phyloP scores from a whole-genome alignment of 2,113 vertebrate species.

The Pituophis catenifer region DNA sequence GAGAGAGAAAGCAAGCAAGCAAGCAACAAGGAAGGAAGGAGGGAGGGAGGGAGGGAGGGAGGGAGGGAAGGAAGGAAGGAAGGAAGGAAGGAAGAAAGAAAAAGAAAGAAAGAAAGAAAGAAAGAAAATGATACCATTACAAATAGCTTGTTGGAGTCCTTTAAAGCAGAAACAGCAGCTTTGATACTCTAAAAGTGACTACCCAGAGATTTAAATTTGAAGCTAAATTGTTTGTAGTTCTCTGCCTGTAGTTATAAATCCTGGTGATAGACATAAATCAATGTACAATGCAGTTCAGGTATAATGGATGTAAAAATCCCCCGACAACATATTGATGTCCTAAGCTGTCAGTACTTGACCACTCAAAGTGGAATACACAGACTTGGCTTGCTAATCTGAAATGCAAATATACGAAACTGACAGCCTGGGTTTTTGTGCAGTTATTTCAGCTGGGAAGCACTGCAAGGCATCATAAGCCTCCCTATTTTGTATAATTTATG shows the following conservation, averaged over 20 bases:
- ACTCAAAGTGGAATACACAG: slow-evolving; percentile 19
- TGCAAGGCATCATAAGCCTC: slow-evolving; percentile 32
- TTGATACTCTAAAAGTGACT: slow-evolving; percentile 25
- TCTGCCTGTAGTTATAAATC: slow-evolving; percentile 33
- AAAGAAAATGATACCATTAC: slow-evolving; percentile 24
- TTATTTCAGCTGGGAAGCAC: slow-evolving; percentile 43
- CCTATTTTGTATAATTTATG: slow-evolving; percentile 50
- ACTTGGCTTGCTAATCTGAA: slow-evolving; percentile 45
- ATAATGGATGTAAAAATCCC: slow-evolving; percentile 18
- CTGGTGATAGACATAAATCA: slow-evolving; percentile 27
- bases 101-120: slow-evolving; percentile 21
- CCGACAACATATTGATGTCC: slow-evolving; percentile 18
- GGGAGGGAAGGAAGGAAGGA: no score
- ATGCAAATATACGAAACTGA: slow-evolving; percentile 30
- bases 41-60: rapidly evolving
- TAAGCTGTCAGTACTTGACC: slow-evolving; percentile 37
- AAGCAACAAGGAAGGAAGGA: neutral
- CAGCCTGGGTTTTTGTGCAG: slow-evolving; percentile 49
- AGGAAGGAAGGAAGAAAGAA: neutral
- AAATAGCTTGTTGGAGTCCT: slow-evolving; percentile 28
- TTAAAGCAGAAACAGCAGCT: slow-evolving; percentile 28
- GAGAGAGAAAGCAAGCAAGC: no score
- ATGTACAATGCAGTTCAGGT: neutral
- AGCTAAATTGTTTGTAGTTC: slow-evolving; percentile 36
- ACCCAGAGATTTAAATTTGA: slow-evolving; percentile 40